These are phyloP conservation scores for Drosophila punjabiensis DNA, from an alignment of 1,140 invertebrate species.

Conservation along the genomic window DNA sequence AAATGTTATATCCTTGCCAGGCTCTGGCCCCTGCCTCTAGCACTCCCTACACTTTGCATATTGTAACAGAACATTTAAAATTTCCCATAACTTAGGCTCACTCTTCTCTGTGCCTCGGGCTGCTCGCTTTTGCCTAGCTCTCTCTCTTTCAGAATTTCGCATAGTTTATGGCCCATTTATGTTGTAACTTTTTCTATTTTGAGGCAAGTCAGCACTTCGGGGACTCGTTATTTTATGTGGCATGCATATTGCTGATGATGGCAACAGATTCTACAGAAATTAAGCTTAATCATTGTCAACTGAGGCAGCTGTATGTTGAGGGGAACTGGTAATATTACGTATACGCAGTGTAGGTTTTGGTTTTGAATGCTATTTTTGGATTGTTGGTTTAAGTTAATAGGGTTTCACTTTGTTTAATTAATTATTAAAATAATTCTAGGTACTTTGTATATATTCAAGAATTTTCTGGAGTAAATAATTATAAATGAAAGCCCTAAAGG, in stretches of 20 bases:
- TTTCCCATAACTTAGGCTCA: slow-evolving; percentile 39
- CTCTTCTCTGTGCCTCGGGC: slow-evolving; percentile 6
- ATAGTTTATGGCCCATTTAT: slow-evolving; percentile 49
- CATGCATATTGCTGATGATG: slow-evolving; percentile 35
- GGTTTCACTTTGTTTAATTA: too few species aligned
- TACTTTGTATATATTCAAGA: not conserved
- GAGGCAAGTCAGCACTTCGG: slow-evolving; percentile 29
- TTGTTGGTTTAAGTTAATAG: not conserved
- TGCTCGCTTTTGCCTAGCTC: not conserved
- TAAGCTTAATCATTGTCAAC: slow-evolving; percentile 23
- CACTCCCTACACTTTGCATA: slow-evolving; percentile 32
- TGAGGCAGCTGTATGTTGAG: not conserved
- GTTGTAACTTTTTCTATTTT: slow-evolving; percentile 31
- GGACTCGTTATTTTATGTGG: slow-evolving; percentile 33
- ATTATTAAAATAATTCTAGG: too few species aligned
- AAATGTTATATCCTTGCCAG: slow-evolving; percentile 23
- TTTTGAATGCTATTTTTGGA: not conserved
- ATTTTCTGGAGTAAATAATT: too few species aligned
- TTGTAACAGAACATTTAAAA: slow-evolving; percentile 50
- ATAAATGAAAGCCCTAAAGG: too few species aligned
- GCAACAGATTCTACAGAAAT: slow-evolving; percentile 42
- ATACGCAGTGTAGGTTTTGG: slow-evolving; percentile 1
- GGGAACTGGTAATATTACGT: not conserved
- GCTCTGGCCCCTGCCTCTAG: not conserved
- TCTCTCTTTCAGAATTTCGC: slow-evolving; percentile 8